A percentile compares a stretch with the other conserved stretches of the same genome.
Evolutionary conservation across 2,797 vertebrate genomes (phyloP).

Genomic region (Chromobotia macracanthus): DNA sequence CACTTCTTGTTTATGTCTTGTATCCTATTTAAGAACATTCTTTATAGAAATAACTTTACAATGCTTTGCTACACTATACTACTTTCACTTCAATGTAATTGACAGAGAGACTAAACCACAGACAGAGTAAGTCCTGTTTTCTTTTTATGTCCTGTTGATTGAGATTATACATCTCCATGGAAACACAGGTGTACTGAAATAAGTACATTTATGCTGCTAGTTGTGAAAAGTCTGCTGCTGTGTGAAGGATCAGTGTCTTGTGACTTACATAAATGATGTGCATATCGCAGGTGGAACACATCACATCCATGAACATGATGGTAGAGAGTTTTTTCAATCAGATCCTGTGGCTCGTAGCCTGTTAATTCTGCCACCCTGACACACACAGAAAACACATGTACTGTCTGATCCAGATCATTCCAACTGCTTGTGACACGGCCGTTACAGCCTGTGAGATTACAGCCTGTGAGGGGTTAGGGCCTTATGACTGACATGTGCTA

Average conservation of each 20-base stretch:
- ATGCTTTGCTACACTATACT: no score
- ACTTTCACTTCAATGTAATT: no score
- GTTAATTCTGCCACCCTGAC: constrained; percentile 91
- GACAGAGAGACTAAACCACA: no score
- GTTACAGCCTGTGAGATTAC: background rate
- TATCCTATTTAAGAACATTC: no score
- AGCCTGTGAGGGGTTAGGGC: background rate
- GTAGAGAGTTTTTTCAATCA: constrained; percentile 95
- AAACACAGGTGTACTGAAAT: constrained; percentile 37
- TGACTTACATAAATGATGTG: constrained; percentile 90
- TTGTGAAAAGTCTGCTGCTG: no score
- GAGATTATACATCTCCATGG: constrained; percentile 42
- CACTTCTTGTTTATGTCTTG: no score
- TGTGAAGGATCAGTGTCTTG: no score
- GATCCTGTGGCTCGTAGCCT: constrained; percentile 92
- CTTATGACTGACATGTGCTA: background rate
- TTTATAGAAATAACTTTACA: no score
- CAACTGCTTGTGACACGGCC: no score
- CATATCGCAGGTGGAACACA: constrained; percentile 87
- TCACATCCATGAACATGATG: constrained; percentile 92
- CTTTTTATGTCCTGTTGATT: constrained; percentile 28
- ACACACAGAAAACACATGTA: background rate
- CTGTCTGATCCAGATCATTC: background rate
- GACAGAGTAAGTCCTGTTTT: background rate
- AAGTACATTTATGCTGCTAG: constrained; percentile 24